phyloP scores from a whole-genome alignment of 2,797 vertebrate species.

The Pelodytes ibericus region DNA sequence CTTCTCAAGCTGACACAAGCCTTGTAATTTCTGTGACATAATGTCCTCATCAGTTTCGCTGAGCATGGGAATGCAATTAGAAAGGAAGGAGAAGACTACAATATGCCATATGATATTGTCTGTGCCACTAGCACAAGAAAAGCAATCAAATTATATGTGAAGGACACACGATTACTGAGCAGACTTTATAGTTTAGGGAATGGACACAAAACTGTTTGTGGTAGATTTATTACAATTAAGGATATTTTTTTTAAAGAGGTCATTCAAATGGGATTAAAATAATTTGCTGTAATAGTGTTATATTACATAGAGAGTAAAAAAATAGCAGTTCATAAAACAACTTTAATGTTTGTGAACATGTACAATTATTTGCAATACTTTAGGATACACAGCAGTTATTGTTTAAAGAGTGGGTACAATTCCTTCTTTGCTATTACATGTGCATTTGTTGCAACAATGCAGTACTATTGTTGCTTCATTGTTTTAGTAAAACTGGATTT shows the following conservation, averaged over 20 bases:
- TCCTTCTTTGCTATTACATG: too few species aligned
- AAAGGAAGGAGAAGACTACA: constrained; percentile 27
- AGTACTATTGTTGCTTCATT: too few species aligned
- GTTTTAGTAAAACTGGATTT: too few species aligned
- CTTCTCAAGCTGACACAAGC: constrained; percentile 26
- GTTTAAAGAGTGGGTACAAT: too few species aligned
- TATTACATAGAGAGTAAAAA: background rate
- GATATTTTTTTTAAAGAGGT: constrained; percentile 1
- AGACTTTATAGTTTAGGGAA: constrained; percentile 10
- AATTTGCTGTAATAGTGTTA: too few species aligned
- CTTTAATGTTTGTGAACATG: background rate
- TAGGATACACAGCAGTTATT: too few species aligned
- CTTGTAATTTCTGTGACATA: constrained; percentile 46
- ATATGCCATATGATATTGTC: constrained; percentile 48
- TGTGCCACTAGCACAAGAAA: constrained; percentile 41
- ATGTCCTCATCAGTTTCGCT: constrained; percentile 43
- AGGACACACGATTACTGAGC: constrained; percentile 48
- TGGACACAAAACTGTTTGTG: constrained; percentile 14
- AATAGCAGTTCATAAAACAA: background rate
- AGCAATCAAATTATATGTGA: constrained; percentile 53
- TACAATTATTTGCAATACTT: too few species aligned
- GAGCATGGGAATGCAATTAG: constrained; percentile 50
- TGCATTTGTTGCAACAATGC: too few species aligned
- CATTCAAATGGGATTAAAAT: too few species aligned
- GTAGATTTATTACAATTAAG: constrained; percentile 20